Evolutionary conservation across 30 jellyfish, hydroid and myxozoan species (phyloP), one percentile per base, ranked within the genome.

Genomic region (Hydractinia symbiolongicarpus): DNA sequence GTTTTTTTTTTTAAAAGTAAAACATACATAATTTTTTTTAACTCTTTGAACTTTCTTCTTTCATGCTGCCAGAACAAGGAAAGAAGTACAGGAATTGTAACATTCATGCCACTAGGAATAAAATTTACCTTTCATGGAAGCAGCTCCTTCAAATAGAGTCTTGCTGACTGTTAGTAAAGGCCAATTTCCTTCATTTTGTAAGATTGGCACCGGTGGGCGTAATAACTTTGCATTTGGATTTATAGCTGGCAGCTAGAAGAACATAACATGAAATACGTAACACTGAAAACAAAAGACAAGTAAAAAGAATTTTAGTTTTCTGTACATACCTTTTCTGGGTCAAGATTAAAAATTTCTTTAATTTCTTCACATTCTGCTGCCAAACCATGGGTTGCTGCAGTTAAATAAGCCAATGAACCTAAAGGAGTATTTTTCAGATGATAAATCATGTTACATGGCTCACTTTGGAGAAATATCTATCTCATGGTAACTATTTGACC

Each of bases 341-440:
- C 97, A 20, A 90, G 90, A 69, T 90, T 82, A 64, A 90, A 90
- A 49, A 89, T 68, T 53, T 95, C 78, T 15, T 85, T 86, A 21
- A 90, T 84, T 78, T 90, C 97, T 13, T 77, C 97, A 55, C 97
- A 90, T 68, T 90, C 97, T 16, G 76, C 94, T 14, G 90, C 87
- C 21, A 90, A 90, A 66, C 97, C 97, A 57, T 90, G 97, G 30
- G 95, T 90, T 67, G 97, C 97, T 81, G 97, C 97, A n/a, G 97
- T 90, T 57, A 90, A 76, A 54, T 90, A 90, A 5, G 97, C 97
- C 10, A 90, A 93, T 15, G 97, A 90, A 53, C 97, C 97, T 86
- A 17, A 56, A 71, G 64, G 44, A 14, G 58, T 6, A 53, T 19
- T 20, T 20, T 9, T 17, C 69, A 58, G 69, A 58, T 11, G 19